These are phyloP conservation scores for Dreissena rostriformis DNA, from an alignment of 1,140 invertebrate species.

Conservation along the genomic window DNA sequence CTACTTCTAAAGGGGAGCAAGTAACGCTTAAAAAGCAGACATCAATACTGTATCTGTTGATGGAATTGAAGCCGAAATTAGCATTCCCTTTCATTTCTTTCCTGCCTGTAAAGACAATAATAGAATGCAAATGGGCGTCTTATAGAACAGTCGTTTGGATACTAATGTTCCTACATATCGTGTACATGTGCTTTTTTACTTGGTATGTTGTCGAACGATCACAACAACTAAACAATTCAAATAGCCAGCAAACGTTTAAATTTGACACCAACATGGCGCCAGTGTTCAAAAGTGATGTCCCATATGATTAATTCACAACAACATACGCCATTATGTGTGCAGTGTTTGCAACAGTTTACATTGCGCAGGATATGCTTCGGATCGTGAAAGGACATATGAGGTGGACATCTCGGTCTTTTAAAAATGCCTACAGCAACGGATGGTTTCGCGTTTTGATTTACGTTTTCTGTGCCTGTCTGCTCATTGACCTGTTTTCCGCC, in stretches of 20 bases:
- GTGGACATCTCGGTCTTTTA: conserved; percentile 6
- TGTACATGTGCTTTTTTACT: conserved; percentile 54
- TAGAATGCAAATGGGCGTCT: conserved; percentile 58
- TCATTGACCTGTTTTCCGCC: conserved; percentile 57
- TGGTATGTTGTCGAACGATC: conserved; percentile 44
- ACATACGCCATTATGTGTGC: conserved; percentile 43
- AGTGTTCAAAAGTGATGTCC: conserved; percentile 1
- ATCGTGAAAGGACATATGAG: conserved; percentile 17
- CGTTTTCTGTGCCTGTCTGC: conserved; percentile 57
- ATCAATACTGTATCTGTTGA: conserved; percentile 60
- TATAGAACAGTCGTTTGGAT: conserved; percentile 43
- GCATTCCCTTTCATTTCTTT: conserved; percentile 58
- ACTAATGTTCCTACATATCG: conserved; percentile 53
- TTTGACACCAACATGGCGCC: neutral
- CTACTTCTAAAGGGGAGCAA: neutral
- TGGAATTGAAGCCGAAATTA: conserved; percentile 23
- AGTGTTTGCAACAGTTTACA: conserved; percentile 42
- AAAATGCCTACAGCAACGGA: conserved; percentile 27
- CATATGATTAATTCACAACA: conserved; percentile 1
- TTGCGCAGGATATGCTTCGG: conserved; percentile 14
- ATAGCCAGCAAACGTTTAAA: neutral
- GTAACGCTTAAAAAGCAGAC: neutral
- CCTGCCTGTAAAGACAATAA: conserved; percentile 51
- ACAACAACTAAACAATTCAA: neutral
- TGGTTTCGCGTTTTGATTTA: conserved; percentile 58